phyloP scores from a whole-genome alignment of 2,888 invertebrate species.

The Zeuzera pyrina region DNA sequence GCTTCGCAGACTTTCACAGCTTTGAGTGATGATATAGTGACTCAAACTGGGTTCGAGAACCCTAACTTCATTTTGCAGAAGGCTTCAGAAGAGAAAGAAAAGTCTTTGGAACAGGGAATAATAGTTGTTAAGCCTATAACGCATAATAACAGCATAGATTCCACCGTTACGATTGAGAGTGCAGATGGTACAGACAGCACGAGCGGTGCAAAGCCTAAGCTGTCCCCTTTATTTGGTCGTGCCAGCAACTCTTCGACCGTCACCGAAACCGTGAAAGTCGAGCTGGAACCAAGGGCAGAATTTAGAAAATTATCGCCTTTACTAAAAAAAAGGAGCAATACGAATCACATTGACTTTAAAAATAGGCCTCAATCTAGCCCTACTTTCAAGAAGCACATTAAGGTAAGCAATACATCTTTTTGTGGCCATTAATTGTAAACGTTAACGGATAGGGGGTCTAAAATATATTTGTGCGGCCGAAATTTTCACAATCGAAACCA shows the following conservation, averaged over 20 bases:
- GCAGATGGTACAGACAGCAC: conserved; percentile 40
- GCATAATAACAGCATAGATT: conserved; percentile 42
- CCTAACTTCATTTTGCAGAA: conserved; percentile 35
- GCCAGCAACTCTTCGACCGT: conserved; percentile 30
- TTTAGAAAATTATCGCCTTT: conserved; percentile 61
- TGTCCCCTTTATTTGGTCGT: conserved; percentile 58
- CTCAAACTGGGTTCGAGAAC: conserved; percentile 63
- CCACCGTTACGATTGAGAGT: conserved; percentile 57
- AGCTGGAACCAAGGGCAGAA: conserved; percentile 54
- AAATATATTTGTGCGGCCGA: no score
- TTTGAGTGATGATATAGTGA: conserved; percentile 49
- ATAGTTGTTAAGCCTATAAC: conserved; percentile 55
- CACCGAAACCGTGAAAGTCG: conserved; percentile 42
- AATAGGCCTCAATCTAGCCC: conserved; percentile 62
- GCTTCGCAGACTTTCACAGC: conserved; percentile 41
- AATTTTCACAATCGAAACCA: no score
- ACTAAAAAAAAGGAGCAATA: conserved; percentile 34
- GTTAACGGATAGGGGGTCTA: no score
- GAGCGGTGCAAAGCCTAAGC: conserved; percentile 41
- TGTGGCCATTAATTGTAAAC: no score
- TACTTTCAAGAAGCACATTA: conserved; percentile 33
- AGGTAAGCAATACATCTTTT: no score
- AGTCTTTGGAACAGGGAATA: conserved; percentile 21
- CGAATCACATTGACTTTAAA: conserved; percentile 51
- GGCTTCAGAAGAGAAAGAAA: neutral